These are phyloP conservation scores for Drosophila gaucha DNA, from an alignment of 2,888 invertebrate genomes.

Conservation along the genomic window DNA sequence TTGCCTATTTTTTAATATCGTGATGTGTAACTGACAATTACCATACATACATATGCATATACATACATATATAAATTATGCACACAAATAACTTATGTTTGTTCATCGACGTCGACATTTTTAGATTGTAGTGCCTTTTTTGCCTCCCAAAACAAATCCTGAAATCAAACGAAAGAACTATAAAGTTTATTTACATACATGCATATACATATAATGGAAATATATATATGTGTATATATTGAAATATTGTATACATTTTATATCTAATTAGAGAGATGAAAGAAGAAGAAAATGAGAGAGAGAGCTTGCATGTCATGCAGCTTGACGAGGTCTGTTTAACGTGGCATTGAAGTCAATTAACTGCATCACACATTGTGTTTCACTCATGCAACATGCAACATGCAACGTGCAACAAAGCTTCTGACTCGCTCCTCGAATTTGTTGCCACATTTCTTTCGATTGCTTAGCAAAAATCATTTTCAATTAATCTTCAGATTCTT, in stretches of 20 bases:
- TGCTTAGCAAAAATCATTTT: conserved; percentile 35
- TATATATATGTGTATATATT: conserved; percentile 17
- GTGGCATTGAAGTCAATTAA: conserved; percentile 67
- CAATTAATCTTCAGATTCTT: conserved; percentile 29
- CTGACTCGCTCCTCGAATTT: conserved; percentile 29
- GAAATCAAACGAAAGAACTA: conserved; percentile 47
- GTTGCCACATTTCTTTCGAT: conserved; percentile 20
- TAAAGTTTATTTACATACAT: conserved; percentile 56
- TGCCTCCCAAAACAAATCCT: conserved; percentile 66
- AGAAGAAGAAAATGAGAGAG: neutral
- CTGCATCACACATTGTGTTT: conserved; percentile 45
- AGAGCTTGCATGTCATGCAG: conserved; percentile 35
- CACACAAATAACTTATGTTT: conserved; percentile 11
- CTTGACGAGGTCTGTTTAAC: conserved; percentile 19
- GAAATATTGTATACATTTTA: conserved; percentile 34
- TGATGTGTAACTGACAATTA: conserved; percentile 23
- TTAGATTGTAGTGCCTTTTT: conserved; percentile 83
- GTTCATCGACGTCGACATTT: conserved; percentile 66
- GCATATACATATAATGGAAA: conserved; percentile 6
- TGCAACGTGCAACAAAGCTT: conserved; percentile 26
- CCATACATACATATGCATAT: conserved; percentile 20
- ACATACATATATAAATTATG: conserved; percentile 21
- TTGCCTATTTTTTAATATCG: conserved; percentile 11
- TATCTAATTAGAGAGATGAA: conserved; percentile 41
- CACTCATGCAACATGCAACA: conserved; percentile 21